Evolutionary conservation across 2,113 vertebrate species (phyloP).

Genomic region (Scortum barcoo): DNA sequence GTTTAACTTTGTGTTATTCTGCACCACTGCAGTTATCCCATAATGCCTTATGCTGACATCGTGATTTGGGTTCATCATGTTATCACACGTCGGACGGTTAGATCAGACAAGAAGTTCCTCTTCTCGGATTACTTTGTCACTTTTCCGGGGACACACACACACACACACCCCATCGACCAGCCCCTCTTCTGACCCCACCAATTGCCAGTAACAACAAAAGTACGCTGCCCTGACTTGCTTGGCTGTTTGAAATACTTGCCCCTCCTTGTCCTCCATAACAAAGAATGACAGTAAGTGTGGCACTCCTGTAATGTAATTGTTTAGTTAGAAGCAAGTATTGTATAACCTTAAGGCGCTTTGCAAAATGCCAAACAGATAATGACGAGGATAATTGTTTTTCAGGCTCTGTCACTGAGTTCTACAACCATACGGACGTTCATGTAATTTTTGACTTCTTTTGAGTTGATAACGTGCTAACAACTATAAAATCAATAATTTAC

Average conservation of each 20-base stretch:
- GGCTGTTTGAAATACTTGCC: slow-evolving; percentile 49
- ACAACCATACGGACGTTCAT: not conserved
- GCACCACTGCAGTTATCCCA: not conserved
- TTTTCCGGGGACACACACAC: no score
- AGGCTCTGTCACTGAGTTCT: not conserved
- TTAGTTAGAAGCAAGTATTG: slow-evolving; percentile 38
- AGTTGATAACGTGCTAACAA: not conserved
- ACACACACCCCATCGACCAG: not conserved
- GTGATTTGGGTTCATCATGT: not conserved
- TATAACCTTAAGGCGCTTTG: slow-evolving; percentile 24
- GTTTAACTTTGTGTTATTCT: not conserved
- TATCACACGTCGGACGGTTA: not conserved
- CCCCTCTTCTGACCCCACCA: not conserved
- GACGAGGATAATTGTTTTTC: slow-evolving; percentile 43
- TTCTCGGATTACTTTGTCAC: not conserved
- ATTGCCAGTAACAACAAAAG: not conserved
- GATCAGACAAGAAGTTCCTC: not conserved
- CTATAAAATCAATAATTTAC: not conserved
- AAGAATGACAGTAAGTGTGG: slow-evolving; percentile 22
- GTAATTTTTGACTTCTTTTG: not conserved
- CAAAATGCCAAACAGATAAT: slow-evolving; percentile 22
- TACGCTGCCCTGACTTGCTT: slow-evolving; percentile 35
- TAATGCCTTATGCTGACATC: no score
- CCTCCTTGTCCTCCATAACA: slow-evolving; percentile 25
- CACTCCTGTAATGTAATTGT: slow-evolving; percentile 78